phyloP scores from a whole-genome alignment of 2,888 invertebrate genomes.

The Chironomus riparius region DNA sequence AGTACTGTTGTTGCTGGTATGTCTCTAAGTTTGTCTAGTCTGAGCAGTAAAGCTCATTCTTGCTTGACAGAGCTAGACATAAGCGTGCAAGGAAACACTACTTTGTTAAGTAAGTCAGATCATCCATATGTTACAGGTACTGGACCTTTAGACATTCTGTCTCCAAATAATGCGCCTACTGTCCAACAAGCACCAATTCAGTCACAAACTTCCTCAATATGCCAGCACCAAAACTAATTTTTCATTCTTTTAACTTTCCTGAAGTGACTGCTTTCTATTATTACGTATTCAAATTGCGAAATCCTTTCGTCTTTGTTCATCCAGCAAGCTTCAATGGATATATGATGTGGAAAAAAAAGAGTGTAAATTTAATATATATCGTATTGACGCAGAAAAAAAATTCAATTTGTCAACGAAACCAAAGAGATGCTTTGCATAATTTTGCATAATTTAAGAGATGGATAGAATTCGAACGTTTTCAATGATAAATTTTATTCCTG shows the following conservation, averaged over 20 bases:
- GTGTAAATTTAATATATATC: conserved; percentile 18
- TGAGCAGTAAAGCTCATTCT: too few species aligned
- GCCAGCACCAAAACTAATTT: background rate
- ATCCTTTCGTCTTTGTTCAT: background rate
- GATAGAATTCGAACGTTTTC: background rate
- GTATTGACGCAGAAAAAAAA: background rate
- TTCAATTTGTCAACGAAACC: conserved; percentile 23
- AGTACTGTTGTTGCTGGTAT: too few species aligned
- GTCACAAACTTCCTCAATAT: too few species aligned
- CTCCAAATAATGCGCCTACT: too few species aligned
- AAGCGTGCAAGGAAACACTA: too few species aligned
- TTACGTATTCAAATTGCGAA: background rate
- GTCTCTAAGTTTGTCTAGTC: too few species aligned
- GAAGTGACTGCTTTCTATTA: background rate
- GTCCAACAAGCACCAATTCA: too few species aligned
- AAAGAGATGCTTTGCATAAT: conserved; percentile 6
- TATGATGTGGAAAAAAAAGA: background rate
- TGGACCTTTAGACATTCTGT: too few species aligned
- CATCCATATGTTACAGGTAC: too few species aligned
- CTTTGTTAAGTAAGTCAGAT: too few species aligned
- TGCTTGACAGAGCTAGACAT: too few species aligned
- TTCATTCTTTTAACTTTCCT: background rate
- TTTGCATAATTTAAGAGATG: conserved; percentile 6
- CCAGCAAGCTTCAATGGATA: background rate
- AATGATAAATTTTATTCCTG: too few species aligned